phyloP scores from a whole-genome alignment of 2,888 invertebrate species.

The Caenorhabditis angaria region DNA sequence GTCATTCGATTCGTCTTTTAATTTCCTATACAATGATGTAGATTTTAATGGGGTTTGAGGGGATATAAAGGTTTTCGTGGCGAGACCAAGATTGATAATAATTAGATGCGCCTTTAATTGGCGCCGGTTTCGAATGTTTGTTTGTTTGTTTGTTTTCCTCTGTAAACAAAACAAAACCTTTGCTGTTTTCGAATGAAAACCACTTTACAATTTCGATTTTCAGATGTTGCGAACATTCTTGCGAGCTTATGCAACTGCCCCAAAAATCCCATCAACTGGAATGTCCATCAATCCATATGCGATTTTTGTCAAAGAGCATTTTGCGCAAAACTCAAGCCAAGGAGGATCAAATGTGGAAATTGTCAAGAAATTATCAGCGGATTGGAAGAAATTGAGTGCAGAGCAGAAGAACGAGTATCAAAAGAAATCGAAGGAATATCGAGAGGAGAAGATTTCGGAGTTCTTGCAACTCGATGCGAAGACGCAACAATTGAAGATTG shows the following conservation, averaged over 20 bases:
- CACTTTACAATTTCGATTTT: neutral
- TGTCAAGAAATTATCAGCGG: slow-evolving; percentile 18
- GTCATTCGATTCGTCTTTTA: neutral
- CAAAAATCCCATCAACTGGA: slow-evolving; percentile 14
- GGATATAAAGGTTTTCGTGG: neutral
- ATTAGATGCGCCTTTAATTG: neutral
- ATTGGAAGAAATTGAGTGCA: slow-evolving; percentile 25
- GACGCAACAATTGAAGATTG: slow-evolving; percentile 18
- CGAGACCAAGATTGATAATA: neutral
- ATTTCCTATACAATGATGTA: neutral
- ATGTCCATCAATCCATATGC: slow-evolving; percentile 27
- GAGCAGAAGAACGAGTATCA: slow-evolving; percentile 19
- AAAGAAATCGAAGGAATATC: slow-evolving; percentile 16
- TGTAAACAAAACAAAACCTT: no score
- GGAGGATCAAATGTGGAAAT: neutral
- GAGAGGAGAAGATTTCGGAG: slow-evolving; percentile 17
- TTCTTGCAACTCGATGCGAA: slow-evolving; percentile 22
- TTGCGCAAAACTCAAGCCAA: neutral
- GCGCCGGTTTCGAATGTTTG: neutral
- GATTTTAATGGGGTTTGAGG: neutral
- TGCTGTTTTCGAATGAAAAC: no score
- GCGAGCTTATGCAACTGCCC: neutral
- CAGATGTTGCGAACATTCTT: neutral
- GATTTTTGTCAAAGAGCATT: slow-evolving; percentile 26
- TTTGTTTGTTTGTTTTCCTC: neutral